Conservation (phyloP, 2,113 vertebrate species). For the Sturnira hondurensis region DNA sequence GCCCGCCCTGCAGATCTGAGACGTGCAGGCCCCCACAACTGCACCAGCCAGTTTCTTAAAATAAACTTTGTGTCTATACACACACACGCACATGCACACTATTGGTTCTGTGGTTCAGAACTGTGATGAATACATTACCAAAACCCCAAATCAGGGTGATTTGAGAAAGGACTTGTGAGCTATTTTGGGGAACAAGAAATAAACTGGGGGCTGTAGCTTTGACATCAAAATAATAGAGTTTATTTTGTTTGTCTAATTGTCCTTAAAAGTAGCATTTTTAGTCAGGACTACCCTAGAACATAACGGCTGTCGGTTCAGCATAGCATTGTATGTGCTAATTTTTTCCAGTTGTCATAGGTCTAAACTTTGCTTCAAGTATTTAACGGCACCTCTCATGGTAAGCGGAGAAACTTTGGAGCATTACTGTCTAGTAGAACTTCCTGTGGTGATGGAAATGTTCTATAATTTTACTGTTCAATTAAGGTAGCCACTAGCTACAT, state of each 20-base stretch:
- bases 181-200: not conserved
- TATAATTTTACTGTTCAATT: not conserved
- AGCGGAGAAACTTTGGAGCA: not conserved
- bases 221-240: conserved; percentile 1
- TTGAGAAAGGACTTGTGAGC: not conserved
- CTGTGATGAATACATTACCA: not conserved
- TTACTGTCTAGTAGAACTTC: not conserved
- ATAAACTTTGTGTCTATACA: not conserved
- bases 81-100: not conserved
- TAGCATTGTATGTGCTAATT: not conserved
- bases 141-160: not conserved
- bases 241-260: not conserved
- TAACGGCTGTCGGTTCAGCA: not conserved
- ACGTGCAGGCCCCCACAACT: not conserved
- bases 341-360: not conserved
- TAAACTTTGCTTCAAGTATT: not conserved
- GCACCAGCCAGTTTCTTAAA: not conserved
- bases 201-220: not conserved
- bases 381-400: not conserved
- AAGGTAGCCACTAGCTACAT: not conserved
- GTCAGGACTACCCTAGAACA: not conserved
- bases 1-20: not conserved
- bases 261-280: conserved; percentile 2
- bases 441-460: not conserved
- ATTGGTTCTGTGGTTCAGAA: not conserved